Evolutionary conservation across 2,888 invertebrate genomes (phyloP), one percentile per base, ranked within the genome.

Genomic region (Heliconius ismenius): DNA sequence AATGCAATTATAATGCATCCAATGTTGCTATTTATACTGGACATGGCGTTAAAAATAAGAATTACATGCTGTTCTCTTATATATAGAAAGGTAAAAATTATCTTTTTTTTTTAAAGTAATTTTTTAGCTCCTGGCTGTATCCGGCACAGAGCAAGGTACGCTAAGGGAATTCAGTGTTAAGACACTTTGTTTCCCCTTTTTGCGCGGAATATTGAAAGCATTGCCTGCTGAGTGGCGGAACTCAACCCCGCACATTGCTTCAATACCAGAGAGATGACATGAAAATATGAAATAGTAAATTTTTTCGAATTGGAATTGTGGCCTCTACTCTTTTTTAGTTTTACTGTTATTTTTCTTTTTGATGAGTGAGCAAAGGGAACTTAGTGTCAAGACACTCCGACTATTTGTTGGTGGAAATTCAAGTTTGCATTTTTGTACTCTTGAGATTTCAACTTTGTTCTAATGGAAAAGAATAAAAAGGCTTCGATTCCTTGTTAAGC

Each of bases 1-100:
- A 70, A 70, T 70, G 54, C 70, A 32, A 58, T 67, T 15, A 67
- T 67, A 67, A 67, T 67, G 67, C 67, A 67, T 43, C 67, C 67
- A 3, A 43, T 67, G 39, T 39, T 67, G 15, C 24, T 65, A 39
- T 67, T 67, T 67, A 67, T 43, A 24, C 18, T 67, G 67, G 67
- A 67, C 39, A 67, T 18, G 67, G 67, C 39, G 7, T 67, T 67
- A 15, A 67, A 67, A 67, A 43, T 67, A 67, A 67, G 67, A 67
- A 67, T 67, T 2, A 67, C 67, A 24, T 67, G 67, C 9, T 67
- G 67, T 43, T 67, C 67, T 43, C 67, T 67, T 43, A 43, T 67
- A 43, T 67, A 67, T 43, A 67, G 67, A 2, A 67, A 67, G 67
- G 67, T 67, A 39, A 43, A 39, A 36, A 26, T 26, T 62, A 15